Percentiles rank a stretch among this genome's conserved stretches.
phyloP scores from a whole-genome alignment of 2,113 vertebrate species.

The Lasiurus cinereus region DNA sequence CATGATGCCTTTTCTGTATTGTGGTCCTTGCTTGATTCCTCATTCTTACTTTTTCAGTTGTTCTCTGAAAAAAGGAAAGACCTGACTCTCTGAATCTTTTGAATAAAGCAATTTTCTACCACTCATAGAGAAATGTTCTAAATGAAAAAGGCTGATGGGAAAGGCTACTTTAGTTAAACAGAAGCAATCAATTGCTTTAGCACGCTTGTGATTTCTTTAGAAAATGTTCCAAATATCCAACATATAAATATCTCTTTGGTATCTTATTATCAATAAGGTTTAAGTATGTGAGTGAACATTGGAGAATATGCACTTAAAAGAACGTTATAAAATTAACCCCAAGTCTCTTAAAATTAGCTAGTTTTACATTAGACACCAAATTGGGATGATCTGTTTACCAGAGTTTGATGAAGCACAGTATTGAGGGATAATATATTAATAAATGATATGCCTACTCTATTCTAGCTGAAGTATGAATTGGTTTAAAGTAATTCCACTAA shows the following conservation, averaged over 20 bases:
- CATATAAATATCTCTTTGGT: slow-evolving; percentile 3
- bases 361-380: neutral
- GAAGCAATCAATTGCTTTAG: slow-evolving; percentile 20
- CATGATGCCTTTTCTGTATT: neutral
- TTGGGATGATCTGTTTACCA: neutral
- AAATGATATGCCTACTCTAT: neutral
- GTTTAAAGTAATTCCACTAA: slow-evolving; percentile 34
- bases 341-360: slow-evolving; percentile 35
- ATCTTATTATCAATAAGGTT: neutral
- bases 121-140: slow-evolving; percentile 17
- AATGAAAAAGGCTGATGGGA: neutral
- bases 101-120: neutral
- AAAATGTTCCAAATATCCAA: neutral
- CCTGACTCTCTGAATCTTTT: neutral
- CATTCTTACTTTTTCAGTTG: neutral
- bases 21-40: neutral
- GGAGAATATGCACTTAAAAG: neutral
- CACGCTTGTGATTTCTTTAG: neutral
- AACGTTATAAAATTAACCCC: neutral
- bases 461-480: neutral
- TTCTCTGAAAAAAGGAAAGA: neutral
- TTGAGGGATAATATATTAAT: neutral
- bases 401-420: neutral
- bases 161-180: neutral
- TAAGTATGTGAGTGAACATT: neutral